Conservation (phyloP, 2,888 invertebrate species). For the Zootermopsis nevadensis region DNA sequence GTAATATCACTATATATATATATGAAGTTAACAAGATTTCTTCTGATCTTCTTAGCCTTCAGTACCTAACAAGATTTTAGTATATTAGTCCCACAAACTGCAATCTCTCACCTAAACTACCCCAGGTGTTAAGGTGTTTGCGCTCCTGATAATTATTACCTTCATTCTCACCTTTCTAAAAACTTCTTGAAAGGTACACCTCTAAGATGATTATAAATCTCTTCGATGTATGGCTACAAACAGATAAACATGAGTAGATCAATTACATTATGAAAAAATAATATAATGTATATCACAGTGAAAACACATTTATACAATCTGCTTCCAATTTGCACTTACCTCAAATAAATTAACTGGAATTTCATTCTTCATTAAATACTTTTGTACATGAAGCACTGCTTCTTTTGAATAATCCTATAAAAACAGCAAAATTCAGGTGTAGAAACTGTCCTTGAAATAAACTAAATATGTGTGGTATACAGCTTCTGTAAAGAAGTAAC, state of each 20-base stretch:
- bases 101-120: too few relatives aligned
- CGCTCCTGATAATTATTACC: slow-evolving; percentile 17
- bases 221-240: slow-evolving; percentile 98
- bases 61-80: too few relatives aligned
- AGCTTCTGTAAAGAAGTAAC: too few relatives aligned
- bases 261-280: slow-evolving; percentile 15
- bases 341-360: slow-evolving; percentile 98
- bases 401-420: slow-evolving; percentile 97
- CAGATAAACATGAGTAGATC: slow-evolving; percentile 57
- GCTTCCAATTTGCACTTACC: slow-evolving; percentile 69
- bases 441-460: too few relatives aligned
- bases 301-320: not conserved
- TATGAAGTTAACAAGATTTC: too few relatives aligned
- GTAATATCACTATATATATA: too few relatives aligned
- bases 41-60: too few relatives aligned
- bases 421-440: slow-evolving; percentile 56
- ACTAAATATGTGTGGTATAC: too few relatives aligned
- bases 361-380: slow-evolving; percentile 96
- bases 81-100: too few relatives aligned
- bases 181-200: slow-evolving; percentile 98
- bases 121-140: too few relatives aligned
- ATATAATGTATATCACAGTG: not conserved
- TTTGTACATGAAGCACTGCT: slow-evolving; percentile 97
- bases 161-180: slow-evolving; percentile 89
- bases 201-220: slow-evolving; percentile 97